Evolutionary conservation across 2,888 invertebrate species (phyloP), one percentile per base, ranked within the genome.

Genomic region (Diarsia rubi): DNA sequence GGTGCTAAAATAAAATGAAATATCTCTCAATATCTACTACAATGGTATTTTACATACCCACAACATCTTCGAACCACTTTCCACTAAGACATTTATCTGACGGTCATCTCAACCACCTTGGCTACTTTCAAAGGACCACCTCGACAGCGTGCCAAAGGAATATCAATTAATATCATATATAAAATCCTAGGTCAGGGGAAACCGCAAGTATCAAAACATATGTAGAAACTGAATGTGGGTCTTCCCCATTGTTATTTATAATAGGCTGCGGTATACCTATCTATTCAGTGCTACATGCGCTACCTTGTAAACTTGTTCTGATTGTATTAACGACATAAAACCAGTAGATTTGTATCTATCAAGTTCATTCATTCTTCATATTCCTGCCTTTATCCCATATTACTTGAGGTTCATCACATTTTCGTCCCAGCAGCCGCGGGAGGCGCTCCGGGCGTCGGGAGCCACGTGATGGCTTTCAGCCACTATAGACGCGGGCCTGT

Each of bases 171-270:
- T n/a, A 16, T 67, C 31, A 19, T 59, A 31, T 5, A 65, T 65
- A 14, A 27, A 47, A 52, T 31, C 52, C 27, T 31, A 52, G 71
- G 77, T 77, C 37, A 65, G 21, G 14, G 19, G 5, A 44, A 65
- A 49, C 70, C 31, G 8, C 75, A 68, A 27, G 2, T 21, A 16
- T 47, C 19, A 54, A 11, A 45, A 8, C 19, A 71, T 24, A 24
- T 59, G 14, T 45, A 24, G 5, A 70, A 71, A 60, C 37, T 71
- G 64, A 27, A 21, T 12, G n/a, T 27, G 72, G 77, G 77, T 62
- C 45, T 77, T 78, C 31, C 72, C 65, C 59, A 54, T 19, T 45
- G 19, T 19, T 3, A 68, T 14, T 67, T 60, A 14, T 27, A 19
- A 59, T 24, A 4, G 16, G 0, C 14, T 6, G 37, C 16, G 1